Evolutionary conservation across 2,888 invertebrate genomes (phyloP).

Genomic region (Parascotia fuliginaria): DNA sequence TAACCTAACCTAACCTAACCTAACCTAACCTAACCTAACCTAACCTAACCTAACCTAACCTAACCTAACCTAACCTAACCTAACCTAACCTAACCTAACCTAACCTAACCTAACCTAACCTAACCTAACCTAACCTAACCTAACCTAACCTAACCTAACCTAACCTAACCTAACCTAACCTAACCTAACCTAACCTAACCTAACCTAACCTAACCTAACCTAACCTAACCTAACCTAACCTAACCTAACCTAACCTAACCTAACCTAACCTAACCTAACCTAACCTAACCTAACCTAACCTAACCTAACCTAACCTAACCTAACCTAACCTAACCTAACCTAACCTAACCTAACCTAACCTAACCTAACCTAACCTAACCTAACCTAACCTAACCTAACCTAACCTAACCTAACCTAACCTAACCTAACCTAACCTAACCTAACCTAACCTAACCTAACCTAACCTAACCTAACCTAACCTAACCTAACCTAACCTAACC

Average conservation of each 20-base stretch:
- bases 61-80: slow-evolving; percentile 7
- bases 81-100: slow-evolving; percentile 8
- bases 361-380: slow-evolving; percentile 1
- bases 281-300: slow-evolving; percentile 88
- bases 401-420: slow-evolving; percentile 1
- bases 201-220: neutral
- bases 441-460: slow-evolving; percentile 27
- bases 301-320: slow-evolving; percentile 88
- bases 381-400: neutral
- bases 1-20: slow-evolving; percentile 16
- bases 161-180: neutral
- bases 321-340: slow-evolving; percentile 85
- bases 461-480: slow-evolving; percentile 13
- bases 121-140: neutral
- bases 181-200: neutral
- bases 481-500: no score
- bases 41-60: slow-evolving; percentile 16
- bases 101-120: neutral
- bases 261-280: slow-evolving; percentile 15
- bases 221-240: neutral
- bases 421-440: slow-evolving; percentile 26
- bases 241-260: neutral
- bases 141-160: neutral
- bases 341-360: slow-evolving; percentile 12
- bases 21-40: slow-evolving; percentile 14